Percentiles rank a stretch among this genome's conserved stretches.
These are phyloP conservation scores for Ectropis crepuscularia DNA, from an alignment of 2,888 invertebrate genomes.

Conservation along the genomic window DNA sequence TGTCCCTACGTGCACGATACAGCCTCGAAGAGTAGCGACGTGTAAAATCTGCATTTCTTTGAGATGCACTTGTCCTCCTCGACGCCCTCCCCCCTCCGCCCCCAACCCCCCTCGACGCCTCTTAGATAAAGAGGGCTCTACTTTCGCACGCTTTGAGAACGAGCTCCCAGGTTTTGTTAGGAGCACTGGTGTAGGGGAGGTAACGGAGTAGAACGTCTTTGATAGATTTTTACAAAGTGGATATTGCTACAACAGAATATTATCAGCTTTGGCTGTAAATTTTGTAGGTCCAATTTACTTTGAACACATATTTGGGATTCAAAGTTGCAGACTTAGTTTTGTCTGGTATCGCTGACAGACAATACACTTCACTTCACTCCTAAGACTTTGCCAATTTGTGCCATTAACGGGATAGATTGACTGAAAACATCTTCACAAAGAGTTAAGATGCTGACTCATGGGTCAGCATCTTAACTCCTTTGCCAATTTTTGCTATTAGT, in stretches of 20 bases:
- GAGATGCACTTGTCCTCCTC: conserved; percentile 81
- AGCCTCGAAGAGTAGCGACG: conserved; percentile 81
- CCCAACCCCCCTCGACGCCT: conserved; percentile 59
- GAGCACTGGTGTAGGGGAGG: conserved; percentile 46
- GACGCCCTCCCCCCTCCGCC: conserved; percentile 41
- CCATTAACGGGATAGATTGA: conserved; percentile 5
- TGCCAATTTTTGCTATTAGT: no score
- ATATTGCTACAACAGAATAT: no score
- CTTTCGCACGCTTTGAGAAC: conserved; percentile 80
- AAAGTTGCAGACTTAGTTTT: no score
- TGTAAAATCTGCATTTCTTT: conserved; percentile 86
- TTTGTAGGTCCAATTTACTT: no score
- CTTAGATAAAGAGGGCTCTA: conserved; percentile 81
- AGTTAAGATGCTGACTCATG: no score
- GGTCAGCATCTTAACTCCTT: no score
- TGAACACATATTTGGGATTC: no score
- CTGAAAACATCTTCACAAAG: background rate
- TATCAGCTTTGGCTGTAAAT: no score
- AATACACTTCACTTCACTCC: no score
- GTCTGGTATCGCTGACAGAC: no score
- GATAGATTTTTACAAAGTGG: no score
- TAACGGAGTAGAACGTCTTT: background rate
- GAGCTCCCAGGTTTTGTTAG: conserved; percentile 73
- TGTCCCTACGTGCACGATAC: conserved; percentile 61
- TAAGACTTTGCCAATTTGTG: no score